A percentile compares a stretch with the other conserved stretches of the same genome.
Evolutionary conservation across 2,888 invertebrate genomes (phyloP).

Genomic region (Drosophila setosimentum): DNA sequence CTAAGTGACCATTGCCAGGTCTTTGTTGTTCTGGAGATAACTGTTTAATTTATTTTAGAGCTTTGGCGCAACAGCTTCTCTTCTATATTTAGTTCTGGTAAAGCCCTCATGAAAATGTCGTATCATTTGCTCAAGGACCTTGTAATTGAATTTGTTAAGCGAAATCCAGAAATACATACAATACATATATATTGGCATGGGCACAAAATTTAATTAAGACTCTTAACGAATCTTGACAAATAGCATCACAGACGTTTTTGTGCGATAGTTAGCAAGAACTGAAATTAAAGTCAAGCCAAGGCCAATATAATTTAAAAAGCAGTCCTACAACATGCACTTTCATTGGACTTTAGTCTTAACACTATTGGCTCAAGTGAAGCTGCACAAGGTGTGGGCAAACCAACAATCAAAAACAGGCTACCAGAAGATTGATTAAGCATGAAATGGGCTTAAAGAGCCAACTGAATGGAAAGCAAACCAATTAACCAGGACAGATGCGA

Average conservation of each 20-base stretch:
- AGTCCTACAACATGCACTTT: slow-evolving; percentile 32
- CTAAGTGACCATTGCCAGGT: background rate
- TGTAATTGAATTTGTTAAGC: slow-evolving; percentile 55
- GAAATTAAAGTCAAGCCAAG: slow-evolving; percentile 14
- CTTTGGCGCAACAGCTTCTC: background rate
- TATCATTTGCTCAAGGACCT: slow-evolving; percentile 29
- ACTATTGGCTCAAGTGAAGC: slow-evolving; percentile 34
- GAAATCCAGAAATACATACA: slow-evolving; percentile 13
- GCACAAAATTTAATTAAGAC: slow-evolving; percentile 33
- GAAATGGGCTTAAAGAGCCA: slow-evolving; percentile 25
- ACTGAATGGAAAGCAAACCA: slow-evolving; percentile 32
- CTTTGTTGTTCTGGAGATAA: slow-evolving; percentile 10
- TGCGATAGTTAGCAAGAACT: slow-evolving; percentile 14
- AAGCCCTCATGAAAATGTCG: slow-evolving; percentile 13
- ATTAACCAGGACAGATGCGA: slow-evolving; percentile 21
- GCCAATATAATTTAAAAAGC: slow-evolving; percentile 6
- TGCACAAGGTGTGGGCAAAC: slow-evolving; percentile 33
- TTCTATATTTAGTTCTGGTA: slow-evolving; percentile 5
- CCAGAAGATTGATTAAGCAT: slow-evolving; percentile 65
- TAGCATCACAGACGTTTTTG: background rate
- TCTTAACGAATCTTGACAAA: slow-evolving; percentile 15
- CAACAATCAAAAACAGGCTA: slow-evolving; percentile 37
- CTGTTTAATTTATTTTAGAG: slow-evolving; percentile 17
- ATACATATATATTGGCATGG: slow-evolving; percentile 9
- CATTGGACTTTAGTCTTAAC: slow-evolving; percentile 61